Conservation (phyloP, 2,113 vertebrate species). For the Silurus glanis region DNA sequence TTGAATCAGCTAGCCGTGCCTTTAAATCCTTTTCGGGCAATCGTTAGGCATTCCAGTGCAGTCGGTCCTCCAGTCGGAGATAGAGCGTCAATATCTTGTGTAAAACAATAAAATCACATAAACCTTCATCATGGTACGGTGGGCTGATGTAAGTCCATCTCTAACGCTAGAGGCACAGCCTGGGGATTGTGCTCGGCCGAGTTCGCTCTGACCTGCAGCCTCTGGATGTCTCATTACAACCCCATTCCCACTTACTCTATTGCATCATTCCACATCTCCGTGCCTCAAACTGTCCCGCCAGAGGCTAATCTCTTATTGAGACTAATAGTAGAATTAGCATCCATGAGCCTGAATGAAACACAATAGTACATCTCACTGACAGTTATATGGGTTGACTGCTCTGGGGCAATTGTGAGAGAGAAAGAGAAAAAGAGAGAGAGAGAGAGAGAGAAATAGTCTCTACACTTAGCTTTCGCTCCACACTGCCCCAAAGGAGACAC, state of each 20-base stretch:
- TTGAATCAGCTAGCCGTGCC: constrained; percentile 3
- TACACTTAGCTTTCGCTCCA: constrained; percentile 24
- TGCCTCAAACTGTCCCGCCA: constrained; percentile 15
- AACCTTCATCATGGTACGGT: constrained; percentile 42
- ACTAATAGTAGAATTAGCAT: constrained; percentile 58
- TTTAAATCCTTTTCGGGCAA: constrained; percentile 5
- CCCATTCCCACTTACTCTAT: constrained; percentile 44
- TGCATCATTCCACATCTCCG: constrained; percentile 7
- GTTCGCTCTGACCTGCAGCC: constrained; percentile 30
- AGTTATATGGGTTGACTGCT: constrained; percentile 53
- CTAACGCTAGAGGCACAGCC: not conserved
- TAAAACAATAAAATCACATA: constrained; percentile 46
- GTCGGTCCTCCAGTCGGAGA: not conserved
- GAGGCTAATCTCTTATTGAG: constrained; percentile 56
- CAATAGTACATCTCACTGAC: constrained; percentile 48
- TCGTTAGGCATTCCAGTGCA: constrained; percentile 28
- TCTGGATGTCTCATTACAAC: constrained; percentile 53
- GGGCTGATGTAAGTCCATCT: constrained; percentile 21
- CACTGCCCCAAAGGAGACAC: constrained; percentile 41
- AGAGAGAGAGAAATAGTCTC: not conserved
- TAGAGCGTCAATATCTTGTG: constrained; percentile 29
- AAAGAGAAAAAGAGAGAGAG: not conserved
- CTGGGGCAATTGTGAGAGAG: constrained; percentile 1
- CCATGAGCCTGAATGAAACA: constrained; percentile 38
- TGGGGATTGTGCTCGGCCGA: constrained; percentile 4